Conservation (phyloP, 2,888 invertebrate genomes). For the Agriopis marginaria region DNA sequence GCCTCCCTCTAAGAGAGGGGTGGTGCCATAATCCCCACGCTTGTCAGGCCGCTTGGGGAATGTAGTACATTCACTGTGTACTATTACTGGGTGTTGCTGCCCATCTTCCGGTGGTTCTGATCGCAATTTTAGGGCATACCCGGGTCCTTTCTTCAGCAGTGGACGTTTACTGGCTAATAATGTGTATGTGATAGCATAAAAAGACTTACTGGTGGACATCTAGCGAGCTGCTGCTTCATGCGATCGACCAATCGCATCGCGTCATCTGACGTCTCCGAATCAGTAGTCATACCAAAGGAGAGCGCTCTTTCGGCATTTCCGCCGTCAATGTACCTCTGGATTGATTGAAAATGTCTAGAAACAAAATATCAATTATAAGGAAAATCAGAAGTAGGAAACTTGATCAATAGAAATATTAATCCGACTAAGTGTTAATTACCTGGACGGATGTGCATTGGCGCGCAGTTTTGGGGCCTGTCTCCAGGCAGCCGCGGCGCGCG, state of each 20-base stretch:
- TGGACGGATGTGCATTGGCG: slow-evolving; percentile 87
- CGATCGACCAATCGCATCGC: slow-evolving; percentile 81
- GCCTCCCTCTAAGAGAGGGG: no score
- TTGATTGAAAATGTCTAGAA: slow-evolving; percentile 75
- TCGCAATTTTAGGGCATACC: no score
- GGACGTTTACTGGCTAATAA: no score
- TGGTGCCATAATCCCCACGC: no score
- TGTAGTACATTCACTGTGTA: no score
- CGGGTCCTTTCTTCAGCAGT: neutral
- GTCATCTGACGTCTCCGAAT: slow-evolving; percentile 80
- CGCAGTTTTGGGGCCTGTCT: slow-evolving; percentile 85
- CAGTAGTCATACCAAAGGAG: slow-evolving; percentile 75
- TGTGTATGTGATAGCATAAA: neutral
- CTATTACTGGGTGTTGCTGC: no score
- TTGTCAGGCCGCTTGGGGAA: no score
- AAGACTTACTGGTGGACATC: slow-evolving; percentile 72
- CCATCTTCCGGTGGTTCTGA: no score
- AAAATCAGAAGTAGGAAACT: neutral
- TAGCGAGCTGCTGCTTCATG: slow-evolving; percentile 77
- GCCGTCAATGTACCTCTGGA: slow-evolving; percentile 74
- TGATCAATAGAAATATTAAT: neutral
- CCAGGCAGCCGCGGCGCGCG: slow-evolving; percentile 90
- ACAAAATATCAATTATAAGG: neutral
- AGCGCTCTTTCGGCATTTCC: slow-evolving; percentile 71
- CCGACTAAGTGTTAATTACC: slow-evolving; percentile 44